Conservation (phyloP, 35 echinoderm and acorn worm genomes). For the Chiridota heheva region DNA sequence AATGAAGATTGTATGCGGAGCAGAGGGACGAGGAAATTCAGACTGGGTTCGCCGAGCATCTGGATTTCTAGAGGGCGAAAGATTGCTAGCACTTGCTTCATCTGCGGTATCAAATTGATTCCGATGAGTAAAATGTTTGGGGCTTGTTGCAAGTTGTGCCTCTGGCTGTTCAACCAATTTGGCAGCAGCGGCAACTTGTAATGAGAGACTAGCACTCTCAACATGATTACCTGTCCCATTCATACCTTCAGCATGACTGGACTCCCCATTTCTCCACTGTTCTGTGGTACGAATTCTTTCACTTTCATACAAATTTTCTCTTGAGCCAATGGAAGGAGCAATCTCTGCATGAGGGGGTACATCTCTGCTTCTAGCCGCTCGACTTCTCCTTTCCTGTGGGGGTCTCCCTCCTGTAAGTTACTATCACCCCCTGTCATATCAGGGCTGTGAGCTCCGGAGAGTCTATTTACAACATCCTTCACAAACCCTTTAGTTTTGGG, state of each 20-base stretch:
- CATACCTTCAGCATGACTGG: background rate
- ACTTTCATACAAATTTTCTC: slow-evolving; percentile 12
- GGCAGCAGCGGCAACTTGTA: background rate
- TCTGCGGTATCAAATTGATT: too few species aligned
- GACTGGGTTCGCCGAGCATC: slow-evolving; percentile 9
- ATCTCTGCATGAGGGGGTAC: slow-evolving; percentile 39
- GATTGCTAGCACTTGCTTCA: too few species aligned
- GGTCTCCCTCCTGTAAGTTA: background rate
- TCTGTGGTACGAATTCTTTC: background rate
- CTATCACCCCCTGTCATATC: slow-evolving; percentile 30
- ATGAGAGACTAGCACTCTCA: background rate
- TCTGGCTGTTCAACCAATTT: background rate
- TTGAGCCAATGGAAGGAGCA: slow-evolving; percentile 28
- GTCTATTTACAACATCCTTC: slow-evolving; percentile 31
- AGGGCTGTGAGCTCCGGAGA: slow-evolving; percentile 37
- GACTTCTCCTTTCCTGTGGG: slow-evolving; percentile 10
- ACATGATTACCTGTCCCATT: background rate
- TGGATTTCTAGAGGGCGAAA: background rate
- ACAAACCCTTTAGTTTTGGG: slow-evolving; percentile 51
- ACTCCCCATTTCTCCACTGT: background rate
- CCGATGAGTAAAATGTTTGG: too few species aligned
- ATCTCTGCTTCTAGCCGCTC: slow-evolving; percentile 19
- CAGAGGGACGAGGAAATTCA: slow-evolving; percentile 29
- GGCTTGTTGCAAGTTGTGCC: slow-evolving; percentile 3
- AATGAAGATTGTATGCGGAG: slow-evolving; percentile 42